Evolutionary conservation across 1,140 invertebrate genomes (phyloP).

Genomic region (Callitettix versicolor): DNA sequence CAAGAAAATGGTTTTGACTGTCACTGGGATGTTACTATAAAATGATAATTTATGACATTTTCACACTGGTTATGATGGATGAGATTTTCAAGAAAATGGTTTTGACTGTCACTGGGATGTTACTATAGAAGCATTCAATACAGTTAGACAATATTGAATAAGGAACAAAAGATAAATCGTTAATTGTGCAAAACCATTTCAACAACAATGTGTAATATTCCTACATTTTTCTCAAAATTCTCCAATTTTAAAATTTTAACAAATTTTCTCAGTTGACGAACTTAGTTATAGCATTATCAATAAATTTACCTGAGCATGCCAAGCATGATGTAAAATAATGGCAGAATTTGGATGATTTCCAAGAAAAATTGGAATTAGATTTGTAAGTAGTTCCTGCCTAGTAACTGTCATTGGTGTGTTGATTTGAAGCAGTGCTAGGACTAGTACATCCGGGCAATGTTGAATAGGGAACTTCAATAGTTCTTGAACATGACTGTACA

Average conservation of each 20-base stretch:
- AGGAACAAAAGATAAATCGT: too few relatives aligned
- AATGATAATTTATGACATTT: too few relatives aligned
- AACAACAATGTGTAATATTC: too few relatives aligned
- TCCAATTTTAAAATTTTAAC: slow-evolving; percentile 5
- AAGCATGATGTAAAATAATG: slow-evolving; percentile 86
- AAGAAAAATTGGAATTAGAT: slow-evolving; percentile 81
- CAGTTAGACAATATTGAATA: too few relatives aligned
- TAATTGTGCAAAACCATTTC: too few relatives aligned
- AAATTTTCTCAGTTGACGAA: neutral
- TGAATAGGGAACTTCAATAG: slow-evolving; percentile 85
- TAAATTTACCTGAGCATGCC: slow-evolving; percentile 55
- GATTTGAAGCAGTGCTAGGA: slow-evolving; percentile 78
- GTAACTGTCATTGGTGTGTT: slow-evolving; percentile 60
- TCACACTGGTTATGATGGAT: too few relatives aligned
- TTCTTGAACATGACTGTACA: slow-evolving; percentile 72
- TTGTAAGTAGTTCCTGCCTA: slow-evolving; percentile 73
- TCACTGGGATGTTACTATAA: too few relatives aligned
- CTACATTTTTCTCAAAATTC: too few relatives aligned
- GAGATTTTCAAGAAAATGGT: too few relatives aligned
- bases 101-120: too few relatives aligned
- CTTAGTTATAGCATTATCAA: neutral
- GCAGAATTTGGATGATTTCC: slow-evolving; percentile 90
- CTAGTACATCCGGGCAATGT: slow-evolving; percentile 86
- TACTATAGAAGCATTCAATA: too few relatives aligned
- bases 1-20: too few relatives aligned